phyloP scores from a whole-genome alignment of 2,797 vertebrate species.

The Anomalospiza imberbis region DNA sequence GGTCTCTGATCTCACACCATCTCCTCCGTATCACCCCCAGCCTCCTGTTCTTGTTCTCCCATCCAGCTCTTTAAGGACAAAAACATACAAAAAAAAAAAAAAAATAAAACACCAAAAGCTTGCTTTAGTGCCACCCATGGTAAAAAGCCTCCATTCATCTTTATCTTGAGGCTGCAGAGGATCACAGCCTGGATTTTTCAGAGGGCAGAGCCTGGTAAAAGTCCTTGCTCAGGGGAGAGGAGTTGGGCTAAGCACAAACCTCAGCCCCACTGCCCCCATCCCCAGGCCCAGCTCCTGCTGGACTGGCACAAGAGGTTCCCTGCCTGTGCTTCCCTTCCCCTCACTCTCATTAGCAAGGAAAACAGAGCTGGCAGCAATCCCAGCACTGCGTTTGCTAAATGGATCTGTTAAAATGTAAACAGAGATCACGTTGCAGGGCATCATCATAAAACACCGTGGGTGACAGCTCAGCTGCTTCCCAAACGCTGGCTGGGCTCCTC shows the following conservation, averaged over 20 bases:
- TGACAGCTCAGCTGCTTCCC: not conserved
- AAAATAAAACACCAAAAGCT: not conserved
- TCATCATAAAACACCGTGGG: not conserved
- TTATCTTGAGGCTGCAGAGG: not conserved
- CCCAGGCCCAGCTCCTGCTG: not conserved
- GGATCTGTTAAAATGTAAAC: slow-evolving; percentile 21
- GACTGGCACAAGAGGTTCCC: not conserved
- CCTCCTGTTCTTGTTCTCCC: not conserved
- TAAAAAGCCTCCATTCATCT: not conserved
- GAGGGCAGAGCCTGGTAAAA: not conserved
- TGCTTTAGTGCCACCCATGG: not conserved
- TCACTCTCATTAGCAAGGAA: not conserved
- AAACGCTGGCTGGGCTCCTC: not conserved
- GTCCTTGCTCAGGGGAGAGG: not conserved
- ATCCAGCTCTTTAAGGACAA: not conserved
- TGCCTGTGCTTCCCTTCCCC: not conserved
- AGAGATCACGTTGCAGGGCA: slow-evolving; percentile 15
- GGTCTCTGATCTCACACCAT: not conserved
- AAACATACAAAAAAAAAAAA: not conserved
- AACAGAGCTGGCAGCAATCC: slow-evolving; percentile 14
- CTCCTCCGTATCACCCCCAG: not conserved
- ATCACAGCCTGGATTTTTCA: not conserved
- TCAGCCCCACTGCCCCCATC: not conserved
- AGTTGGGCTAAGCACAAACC: not conserved
- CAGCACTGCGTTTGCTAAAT: not conserved